Percentiles rank a stretch among this genome's conserved stretches.
Conservation (phyloP, 1,140 invertebrate species). For the Lanistes nyassanus region DNA sequence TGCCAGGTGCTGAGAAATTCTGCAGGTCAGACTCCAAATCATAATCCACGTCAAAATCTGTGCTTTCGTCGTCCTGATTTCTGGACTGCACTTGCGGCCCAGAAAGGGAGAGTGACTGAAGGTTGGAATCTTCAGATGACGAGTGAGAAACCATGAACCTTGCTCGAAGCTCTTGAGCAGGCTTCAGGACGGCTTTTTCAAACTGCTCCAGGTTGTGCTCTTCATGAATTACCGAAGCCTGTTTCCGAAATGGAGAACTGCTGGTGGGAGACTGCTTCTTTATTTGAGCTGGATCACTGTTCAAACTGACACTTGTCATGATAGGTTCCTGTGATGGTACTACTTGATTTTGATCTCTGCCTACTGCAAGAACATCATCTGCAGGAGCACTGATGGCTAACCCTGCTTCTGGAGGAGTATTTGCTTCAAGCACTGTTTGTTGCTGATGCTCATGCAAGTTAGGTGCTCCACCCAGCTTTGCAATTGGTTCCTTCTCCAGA, state of each 20-base stretch:
- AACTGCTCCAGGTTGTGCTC: constrained; percentile 16
- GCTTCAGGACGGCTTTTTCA: neutral
- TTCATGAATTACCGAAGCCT: neutral
- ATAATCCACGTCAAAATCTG: constrained; percentile 32
- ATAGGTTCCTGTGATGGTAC: too few species aligned
- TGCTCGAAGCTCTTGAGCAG: constrained; percentile 14
- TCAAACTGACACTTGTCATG: too few species aligned
- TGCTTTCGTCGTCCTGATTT: constrained; percentile 23
- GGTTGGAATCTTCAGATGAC: neutral
- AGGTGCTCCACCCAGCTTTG: too few species aligned
- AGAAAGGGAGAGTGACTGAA: neutral
- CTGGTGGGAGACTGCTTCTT: neutral
- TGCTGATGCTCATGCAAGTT: too few species aligned
- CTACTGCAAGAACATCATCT: too few species aligned
- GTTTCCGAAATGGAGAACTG: neutral
- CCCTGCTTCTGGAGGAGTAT: too few species aligned
- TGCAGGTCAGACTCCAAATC: constrained; percentile 34
- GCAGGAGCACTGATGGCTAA: too few species aligned
- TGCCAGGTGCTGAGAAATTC: constrained; percentile 14
- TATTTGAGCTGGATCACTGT: neutral
- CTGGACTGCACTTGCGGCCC: neutral
- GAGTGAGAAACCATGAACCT: neutral
- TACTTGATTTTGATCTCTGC: too few species aligned
- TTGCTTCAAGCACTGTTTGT: too few species aligned
- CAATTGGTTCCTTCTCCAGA: too few species aligned